These are phyloP conservation scores for Gisinianus flammeolus DNA, from an alignment of 2,888 invertebrate species.

Conservation along the genomic window DNA sequence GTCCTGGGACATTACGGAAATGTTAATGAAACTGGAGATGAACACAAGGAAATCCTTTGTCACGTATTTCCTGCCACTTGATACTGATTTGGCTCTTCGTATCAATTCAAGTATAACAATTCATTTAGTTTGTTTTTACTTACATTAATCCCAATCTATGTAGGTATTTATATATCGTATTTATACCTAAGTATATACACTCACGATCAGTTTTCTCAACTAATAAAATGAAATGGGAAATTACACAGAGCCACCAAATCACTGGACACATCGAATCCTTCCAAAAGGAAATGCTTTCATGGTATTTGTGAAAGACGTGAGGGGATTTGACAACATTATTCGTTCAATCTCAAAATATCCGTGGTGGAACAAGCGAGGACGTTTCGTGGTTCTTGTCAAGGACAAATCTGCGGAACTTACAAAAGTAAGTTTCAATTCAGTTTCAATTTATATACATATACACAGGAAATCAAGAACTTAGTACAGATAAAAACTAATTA, in stretches of 20 bases:
- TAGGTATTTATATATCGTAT: not conserved
- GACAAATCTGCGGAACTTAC: slow-evolving; percentile 51
- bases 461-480: too few species aligned
- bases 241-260: slow-evolving; percentile 17
- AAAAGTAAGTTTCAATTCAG: slow-evolving; percentile 39
- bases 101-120: slow-evolving; percentile 38
- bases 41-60: slow-evolving; percentile 52
- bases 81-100: slow-evolving; percentile 39
- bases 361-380: slow-evolving; percentile 50
- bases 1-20: slow-evolving; percentile 55
- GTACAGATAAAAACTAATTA: slow-evolving; percentile 1
- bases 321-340: slow-evolving; percentile 52
- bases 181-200: too few species aligned
- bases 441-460: not conserved
- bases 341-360: slow-evolving; percentile 40
- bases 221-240: too few species aligned
- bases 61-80: slow-evolving; percentile 54
- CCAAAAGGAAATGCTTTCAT: slow-evolving; percentile 55
- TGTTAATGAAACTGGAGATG: slow-evolving; percentile 48
- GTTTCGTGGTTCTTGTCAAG: slow-evolving; percentile 49
- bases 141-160: not conserved
- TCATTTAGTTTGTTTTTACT: not conserved
- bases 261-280: slow-evolving; percentile 49
- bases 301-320: slow-evolving; percentile 52
- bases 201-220: too few species aligned